A percentile compares a stretch with the other conserved stretches of the same genome.
Conservation (phyloP, 2,797 vertebrate species). For the Pangasius larnaudii region DNA sequence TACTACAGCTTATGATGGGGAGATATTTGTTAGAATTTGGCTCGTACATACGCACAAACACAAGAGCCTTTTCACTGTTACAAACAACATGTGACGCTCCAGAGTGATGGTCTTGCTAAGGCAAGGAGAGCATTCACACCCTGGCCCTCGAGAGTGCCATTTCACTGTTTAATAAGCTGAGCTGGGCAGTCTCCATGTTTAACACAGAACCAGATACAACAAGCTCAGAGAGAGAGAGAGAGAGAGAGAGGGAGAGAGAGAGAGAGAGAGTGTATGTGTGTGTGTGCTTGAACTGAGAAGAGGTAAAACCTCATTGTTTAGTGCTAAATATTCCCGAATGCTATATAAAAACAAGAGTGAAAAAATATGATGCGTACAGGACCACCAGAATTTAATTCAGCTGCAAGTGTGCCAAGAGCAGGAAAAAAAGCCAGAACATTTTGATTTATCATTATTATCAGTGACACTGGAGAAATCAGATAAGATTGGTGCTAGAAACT, state of each 20-base stretch:
- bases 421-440: too few species aligned
- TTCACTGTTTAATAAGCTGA: conserved; percentile 41
- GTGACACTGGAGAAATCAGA: background rate
- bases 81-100: conserved; percentile 9
- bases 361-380: background rate
- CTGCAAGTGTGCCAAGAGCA: background rate
- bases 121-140: conserved; percentile 6
- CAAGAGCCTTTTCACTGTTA: conserved; percentile 10
- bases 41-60: background rate
- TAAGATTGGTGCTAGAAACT: background rate
- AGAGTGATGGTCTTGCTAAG: conserved; percentile 19
- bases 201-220: conserved; percentile 34
- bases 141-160: conserved; percentile 14
- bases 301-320: background rate
- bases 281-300: background rate
- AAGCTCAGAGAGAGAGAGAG: conserved; percentile 4
- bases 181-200: conserved; percentile 20
- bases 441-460: background rate
- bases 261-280: background rate
- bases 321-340: background rate
- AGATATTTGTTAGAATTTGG: background rate
- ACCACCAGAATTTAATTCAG: background rate
- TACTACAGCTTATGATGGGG: background rate
- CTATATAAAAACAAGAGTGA: background rate
- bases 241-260: background rate